Base-by-base conservation (phyloP, 2,888 invertebrate genomes). In the Synergus laeviventris region DNA sequence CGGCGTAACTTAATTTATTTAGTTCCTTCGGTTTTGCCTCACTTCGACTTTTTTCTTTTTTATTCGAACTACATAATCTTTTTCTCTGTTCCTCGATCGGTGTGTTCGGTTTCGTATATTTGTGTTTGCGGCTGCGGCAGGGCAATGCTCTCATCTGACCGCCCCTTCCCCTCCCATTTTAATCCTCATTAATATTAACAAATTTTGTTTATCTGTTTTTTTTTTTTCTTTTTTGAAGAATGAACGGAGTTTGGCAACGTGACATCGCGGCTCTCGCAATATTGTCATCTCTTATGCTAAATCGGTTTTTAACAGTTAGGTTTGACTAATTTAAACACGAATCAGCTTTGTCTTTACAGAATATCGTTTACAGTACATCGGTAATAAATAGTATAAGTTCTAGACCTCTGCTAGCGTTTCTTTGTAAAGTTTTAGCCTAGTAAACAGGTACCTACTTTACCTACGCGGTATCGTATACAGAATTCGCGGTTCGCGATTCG, bases 401-500 rank as follows among this genome's bases (percentile, higher is more conserved):
- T 85, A 86, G 86, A 84, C 82, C 85, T 85, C 85, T 85, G 87
- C 87, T 86, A 86, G 82, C 82, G 82, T 87, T 87, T 86, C 82
- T 86, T 86, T 86, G 83, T 85, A 84, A 83, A 86, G 75, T 85
- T 86, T 87, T 86, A 87, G 78, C 85, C 85, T 88, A 89, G 83
- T 83, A 87, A 87, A 89, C 89, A 91, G 90, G 90, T 91, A 89
- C 89, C 90, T 91, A 90, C 89, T 89, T 89, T 90, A 90, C 90
- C 89, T 90, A 91, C 90, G 85, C 89, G 90, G 89, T 90, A 90
- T 90, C 90, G 90, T 90, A 91, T 90, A 90, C 90, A 88, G 87
- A 86, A 85, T 88, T 87, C 87, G 88, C 87, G 84, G 79, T 81
- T 85, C 87, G 88, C 89, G 87, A 90, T 90, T 89, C 87, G 84